Base-by-base conservation (phyloP, 2,888 invertebrate genomes). In the Calameuta filiformis region DNA sequence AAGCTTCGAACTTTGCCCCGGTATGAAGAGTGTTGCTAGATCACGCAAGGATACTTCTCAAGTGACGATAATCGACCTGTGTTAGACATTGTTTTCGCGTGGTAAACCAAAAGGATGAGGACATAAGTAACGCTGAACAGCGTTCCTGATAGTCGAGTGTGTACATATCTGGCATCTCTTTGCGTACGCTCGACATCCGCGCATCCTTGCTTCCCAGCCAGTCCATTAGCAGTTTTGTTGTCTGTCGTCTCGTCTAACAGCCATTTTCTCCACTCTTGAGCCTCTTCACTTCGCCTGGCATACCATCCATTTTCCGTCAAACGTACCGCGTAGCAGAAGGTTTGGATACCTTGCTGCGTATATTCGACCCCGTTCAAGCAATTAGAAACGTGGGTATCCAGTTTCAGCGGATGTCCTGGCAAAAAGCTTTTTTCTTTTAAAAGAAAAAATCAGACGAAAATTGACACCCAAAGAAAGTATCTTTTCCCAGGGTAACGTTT, bases 341-440 rank as follows among this genome's bases (percentile, higher is more conserved):
- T 81, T 78, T 78, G 79, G 77, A 80, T 71, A 80, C 78, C 78
- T 79, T 56, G 9, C 15, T 6, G 23, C 23, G 9, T 56, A 56
- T 9, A 56, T 15, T 40, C 23, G 56, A 23, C 77, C 77, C 69
- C 76, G 79, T 83, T 73, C 71, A 81, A 87, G 85, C 86, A 87
- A 87, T 87, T 86, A 87, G 83, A 83, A 79, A 80, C 83, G 79
- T 81, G 82, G 81, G 80, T 86, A 87, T 87, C 85, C 82, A 81
- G 83, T 87, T 87, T 84, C 85, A 68, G n/a, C 12, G 69, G 40
- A 23, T 56, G 9, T 23, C 9, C 2, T 23, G 9, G 23, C 56
- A 9, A 23, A 56, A 2, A 56, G 56, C 23, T 56, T 56, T 56
- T 40, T 15, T 40, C 23, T 56, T 56, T 2, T 2, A 56, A 56